These are phyloP conservation scores for Nasonia longicornis DNA, from an alignment of 1,140 invertebrate species.

Conservation along the genomic window DNA sequence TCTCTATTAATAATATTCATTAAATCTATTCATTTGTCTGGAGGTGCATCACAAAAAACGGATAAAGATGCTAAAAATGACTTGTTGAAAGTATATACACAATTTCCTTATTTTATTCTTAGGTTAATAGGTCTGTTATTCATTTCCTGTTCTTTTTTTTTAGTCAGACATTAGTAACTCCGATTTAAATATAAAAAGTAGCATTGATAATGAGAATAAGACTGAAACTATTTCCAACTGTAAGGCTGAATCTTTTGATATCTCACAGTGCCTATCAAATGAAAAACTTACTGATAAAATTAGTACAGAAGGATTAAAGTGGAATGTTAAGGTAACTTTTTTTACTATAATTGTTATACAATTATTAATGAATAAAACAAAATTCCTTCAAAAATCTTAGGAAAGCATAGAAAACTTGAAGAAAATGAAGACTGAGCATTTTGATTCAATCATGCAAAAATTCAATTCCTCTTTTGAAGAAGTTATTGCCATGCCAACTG, in stretches of 20 bases:
- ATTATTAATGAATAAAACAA: too few species aligned
- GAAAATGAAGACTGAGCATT: not conserved
- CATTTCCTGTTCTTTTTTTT: not conserved
- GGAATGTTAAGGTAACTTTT: slow-evolving; percentile 13
- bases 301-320: not conserved
- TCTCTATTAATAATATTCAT: slow-evolving; percentile 43
- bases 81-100: slow-evolving; percentile 1
- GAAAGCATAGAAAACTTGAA: not conserved
- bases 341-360: not conserved
- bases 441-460: slow-evolving; percentile 13
- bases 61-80: slow-evolving; percentile 11
- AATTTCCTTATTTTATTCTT: not conserved
- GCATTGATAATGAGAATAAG: not conserved
- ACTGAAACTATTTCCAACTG: not conserved
- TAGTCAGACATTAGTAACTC: not conserved
- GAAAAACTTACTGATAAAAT: not conserved
- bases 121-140: not conserved
- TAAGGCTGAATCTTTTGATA: not conserved
- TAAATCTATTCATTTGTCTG: slow-evolving; percentile 35
- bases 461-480: slow-evolving; percentile 34
- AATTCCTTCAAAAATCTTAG: slow-evolving; percentile 6
- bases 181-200: slow-evolving; percentile 2
- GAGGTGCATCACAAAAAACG: not conserved
- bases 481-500: not conserved
- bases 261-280: not conserved